These are phyloP conservation scores for Rana temporaria DNA, from an alignment of 2,113 vertebrate genomes.

Conservation along the genomic window DNA sequence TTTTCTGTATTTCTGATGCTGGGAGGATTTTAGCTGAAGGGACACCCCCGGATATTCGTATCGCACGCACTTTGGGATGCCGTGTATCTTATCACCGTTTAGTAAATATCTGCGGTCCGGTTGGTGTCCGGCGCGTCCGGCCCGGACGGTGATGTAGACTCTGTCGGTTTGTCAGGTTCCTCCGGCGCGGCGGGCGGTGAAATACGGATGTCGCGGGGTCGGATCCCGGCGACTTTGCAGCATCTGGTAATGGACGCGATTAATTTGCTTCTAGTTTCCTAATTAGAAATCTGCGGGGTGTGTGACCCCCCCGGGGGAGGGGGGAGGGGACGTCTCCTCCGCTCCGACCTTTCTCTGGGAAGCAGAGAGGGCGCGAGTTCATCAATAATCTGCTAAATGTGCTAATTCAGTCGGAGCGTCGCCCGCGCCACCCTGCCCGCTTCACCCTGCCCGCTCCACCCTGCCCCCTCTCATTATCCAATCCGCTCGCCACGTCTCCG, in stretches of 20 bases:
- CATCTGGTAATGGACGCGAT: slow-evolving; percentile 16
- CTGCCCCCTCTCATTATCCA: not conserved
- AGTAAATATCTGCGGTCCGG: too few species aligned
- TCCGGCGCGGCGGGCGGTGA: not conserved
- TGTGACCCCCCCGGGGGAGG: too few species aligned
- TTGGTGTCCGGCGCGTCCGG: too few species aligned
- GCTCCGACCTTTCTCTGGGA: slow-evolving; percentile 1
- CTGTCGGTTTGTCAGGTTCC: not conserved
- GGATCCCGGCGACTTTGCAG: not conserved
- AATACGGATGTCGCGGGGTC: not conserved
- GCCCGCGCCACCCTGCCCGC: not conserved
- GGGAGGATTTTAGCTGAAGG: too few species aligned
- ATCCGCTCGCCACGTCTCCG: too few species aligned
- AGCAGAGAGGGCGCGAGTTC: not conserved
- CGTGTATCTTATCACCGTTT: too few species aligned
- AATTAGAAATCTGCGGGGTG: slow-evolving; percentile 21
- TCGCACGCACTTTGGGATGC: too few species aligned
- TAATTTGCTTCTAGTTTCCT: slow-evolving; percentile 2
- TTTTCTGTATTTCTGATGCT: too few species aligned
- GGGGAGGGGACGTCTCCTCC: not conserved
- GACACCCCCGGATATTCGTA: too few species aligned
- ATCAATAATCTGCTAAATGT: slow-evolving; percentile 42
- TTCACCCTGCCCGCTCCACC: not conserved
- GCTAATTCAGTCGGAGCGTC: not conserved
- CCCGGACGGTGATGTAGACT: not conserved